These are phyloP conservation scores for Cryptocephalus moraei DNA, from an alignment of 2,888 invertebrate genomes.

Conservation along the genomic window DNA sequence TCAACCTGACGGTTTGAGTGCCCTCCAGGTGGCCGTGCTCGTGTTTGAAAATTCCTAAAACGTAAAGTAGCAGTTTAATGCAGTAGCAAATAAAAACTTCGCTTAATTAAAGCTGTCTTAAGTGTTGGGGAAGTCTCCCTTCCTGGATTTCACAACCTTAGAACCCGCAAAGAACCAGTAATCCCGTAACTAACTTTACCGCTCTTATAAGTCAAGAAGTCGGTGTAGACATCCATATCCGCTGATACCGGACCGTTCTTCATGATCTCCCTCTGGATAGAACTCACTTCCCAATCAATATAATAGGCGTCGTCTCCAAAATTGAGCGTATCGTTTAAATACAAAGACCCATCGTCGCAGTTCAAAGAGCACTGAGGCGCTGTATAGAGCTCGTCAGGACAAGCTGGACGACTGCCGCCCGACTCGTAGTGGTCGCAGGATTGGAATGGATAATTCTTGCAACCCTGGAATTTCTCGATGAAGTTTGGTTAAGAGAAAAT, in stretches of 20 bases:
- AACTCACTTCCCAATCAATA: conserved; percentile 33
- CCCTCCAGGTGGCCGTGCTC: background rate
- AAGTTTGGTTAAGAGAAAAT: background rate
- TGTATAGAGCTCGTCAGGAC: background rate
- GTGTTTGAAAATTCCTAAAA: background rate
- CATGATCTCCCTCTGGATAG: conserved; percentile 67
- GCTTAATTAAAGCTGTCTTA: too few species aligned
- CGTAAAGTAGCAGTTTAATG: too few species aligned
- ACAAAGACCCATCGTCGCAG: conserved; percentile 6
- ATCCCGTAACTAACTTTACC: conserved; percentile 49
- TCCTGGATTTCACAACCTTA: too few species aligned
- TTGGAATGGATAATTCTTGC: background rate
- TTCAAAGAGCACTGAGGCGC: conserved; percentile 8
- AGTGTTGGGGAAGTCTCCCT: too few species aligned
- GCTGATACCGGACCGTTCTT: conserved; percentile 76
- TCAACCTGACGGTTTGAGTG: background rate
- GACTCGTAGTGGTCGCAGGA: background rate
- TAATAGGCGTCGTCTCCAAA: conserved; percentile 9
- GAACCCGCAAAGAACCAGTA: background rate
- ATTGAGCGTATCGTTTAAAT: conserved; percentile 9
- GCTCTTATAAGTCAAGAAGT: conserved; percentile 67
- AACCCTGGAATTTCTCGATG: background rate
- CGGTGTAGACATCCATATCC: conserved; percentile 71
- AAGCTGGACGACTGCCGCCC: background rate
- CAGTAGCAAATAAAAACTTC: too few species aligned